A percentile compares a stretch with the other conserved stretches of the same genome.
Evolutionary conservation across 2,797 vertebrate species (phyloP).

Genomic region (Scleropages formosus): DNA sequence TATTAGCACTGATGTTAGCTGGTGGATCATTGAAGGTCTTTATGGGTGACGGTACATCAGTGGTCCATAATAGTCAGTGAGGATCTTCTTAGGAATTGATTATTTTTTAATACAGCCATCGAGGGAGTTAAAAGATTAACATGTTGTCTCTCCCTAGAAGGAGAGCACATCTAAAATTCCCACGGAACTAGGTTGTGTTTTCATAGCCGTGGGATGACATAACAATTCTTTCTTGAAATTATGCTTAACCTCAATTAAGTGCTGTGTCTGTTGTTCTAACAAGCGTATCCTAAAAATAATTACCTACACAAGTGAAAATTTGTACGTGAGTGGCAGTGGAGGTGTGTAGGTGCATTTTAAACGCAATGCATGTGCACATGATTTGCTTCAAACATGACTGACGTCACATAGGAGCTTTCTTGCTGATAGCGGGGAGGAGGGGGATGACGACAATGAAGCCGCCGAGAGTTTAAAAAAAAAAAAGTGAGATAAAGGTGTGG

Average conservation of each 20-base stretch:
- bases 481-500: conserved; percentile 21
- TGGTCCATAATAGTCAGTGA: background rate
- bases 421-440: background rate
- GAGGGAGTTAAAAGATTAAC: too few relatives aligned
- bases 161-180: too few relatives aligned
- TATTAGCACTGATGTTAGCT: too few relatives aligned
- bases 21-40: background rate
- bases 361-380: background rate
- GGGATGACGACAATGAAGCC: conserved; percentile 19
- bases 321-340: background rate
- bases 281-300: too few relatives aligned
- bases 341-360: background rate
- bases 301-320: background rate
- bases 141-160: too few relatives aligned
- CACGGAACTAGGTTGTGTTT: too few relatives aligned
- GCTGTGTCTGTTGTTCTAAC: too few relatives aligned
- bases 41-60: background rate
- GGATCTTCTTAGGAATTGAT: background rate
- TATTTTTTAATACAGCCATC: too few relatives aligned
- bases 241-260: too few relatives aligned
- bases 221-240: too few relatives aligned
- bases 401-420: background rate
- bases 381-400: background rate
- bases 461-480: conserved; percentile 16
- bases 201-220: too few relatives aligned